phyloP scores from a whole-genome alignment of 1,140 invertebrate genomes.

The Oryzaephilus surinamensis region DNA sequence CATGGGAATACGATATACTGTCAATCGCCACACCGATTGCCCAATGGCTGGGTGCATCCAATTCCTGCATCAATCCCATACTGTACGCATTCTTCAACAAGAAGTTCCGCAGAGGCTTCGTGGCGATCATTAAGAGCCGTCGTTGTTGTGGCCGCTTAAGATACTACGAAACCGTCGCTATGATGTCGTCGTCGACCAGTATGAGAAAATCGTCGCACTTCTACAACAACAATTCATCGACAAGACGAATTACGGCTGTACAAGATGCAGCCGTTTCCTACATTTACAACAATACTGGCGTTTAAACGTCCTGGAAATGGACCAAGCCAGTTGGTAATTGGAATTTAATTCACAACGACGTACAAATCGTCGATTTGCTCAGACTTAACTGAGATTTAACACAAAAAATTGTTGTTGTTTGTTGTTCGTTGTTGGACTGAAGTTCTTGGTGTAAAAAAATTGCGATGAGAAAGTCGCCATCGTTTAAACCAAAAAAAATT shows the following conservation, averaged over 20 bases:
- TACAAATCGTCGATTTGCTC: slow-evolving; percentile 3
- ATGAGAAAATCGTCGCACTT: slow-evolving; percentile 75
- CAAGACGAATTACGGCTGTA: slow-evolving; percentile 49
- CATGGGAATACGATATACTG: slow-evolving; percentile 68
- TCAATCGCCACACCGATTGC: slow-evolving; percentile 79
- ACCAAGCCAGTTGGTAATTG: slow-evolving; percentile 10
- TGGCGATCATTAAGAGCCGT: slow-evolving; percentile 74
- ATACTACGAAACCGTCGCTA: slow-evolving; percentile 72
- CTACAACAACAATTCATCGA: slow-evolving; percentile 52
- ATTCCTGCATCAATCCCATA: slow-evolving; percentile 95
- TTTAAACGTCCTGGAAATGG: slow-evolving; percentile 36
- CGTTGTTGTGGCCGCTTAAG: slow-evolving; percentile 72
- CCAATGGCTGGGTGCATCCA: slow-evolving; percentile 92
- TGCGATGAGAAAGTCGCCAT: not conserved
- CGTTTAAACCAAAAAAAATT: not conserved
- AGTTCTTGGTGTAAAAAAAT: not conserved
- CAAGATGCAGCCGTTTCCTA: slow-evolving; percentile 64
- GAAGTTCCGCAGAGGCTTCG: slow-evolving; percentile 88
- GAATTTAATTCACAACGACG: slow-evolving; percentile 4
- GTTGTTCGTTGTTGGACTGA: not conserved
- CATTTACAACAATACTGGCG: slow-evolving; percentile 53
- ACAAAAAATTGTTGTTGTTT: no score
- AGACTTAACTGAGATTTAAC: slow-evolving; percentile 3
- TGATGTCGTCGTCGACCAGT: slow-evolving; percentile 71
- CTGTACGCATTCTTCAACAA: slow-evolving; percentile 97